Percentiles rank a stretch among this genome's conserved stretches.
Evolutionary conservation across 2,113 vertebrate species (phyloP).

Genomic region (Muscicapa adusta): DNA sequence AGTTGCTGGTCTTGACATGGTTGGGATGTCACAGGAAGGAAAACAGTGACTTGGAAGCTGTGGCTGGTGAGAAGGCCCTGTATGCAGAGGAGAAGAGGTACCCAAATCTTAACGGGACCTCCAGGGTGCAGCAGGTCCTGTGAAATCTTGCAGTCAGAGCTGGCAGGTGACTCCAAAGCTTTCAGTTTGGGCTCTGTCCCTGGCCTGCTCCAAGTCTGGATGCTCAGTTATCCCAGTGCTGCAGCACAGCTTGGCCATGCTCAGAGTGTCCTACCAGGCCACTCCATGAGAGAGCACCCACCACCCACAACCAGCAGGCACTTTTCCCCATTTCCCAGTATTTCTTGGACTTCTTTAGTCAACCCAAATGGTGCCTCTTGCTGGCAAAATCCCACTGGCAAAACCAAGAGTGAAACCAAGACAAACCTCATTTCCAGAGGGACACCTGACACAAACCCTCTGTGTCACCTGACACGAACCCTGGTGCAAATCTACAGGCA

Average conservation of each 20-base stretch:
- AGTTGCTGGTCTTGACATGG: not conserved
- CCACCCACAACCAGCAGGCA: accelerated
- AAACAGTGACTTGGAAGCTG: not conserved
- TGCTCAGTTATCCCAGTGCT: accelerated
- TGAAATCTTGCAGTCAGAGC: not conserved
- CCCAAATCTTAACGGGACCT: accelerated
- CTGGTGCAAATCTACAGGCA: accelerated
- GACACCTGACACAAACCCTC: not conserved
- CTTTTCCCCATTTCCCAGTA: not conserved
- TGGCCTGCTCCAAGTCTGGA: not conserved
- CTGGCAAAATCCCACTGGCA: not conserved
- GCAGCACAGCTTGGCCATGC: not conserved
- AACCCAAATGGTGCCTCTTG: not conserved
- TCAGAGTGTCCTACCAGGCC: not conserved
- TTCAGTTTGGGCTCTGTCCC: not conserved
- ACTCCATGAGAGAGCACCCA: not conserved
- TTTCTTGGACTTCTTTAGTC: not conserved
- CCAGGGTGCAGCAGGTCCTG: not conserved
- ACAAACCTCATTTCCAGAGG: not conserved
- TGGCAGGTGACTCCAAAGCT: not conserved
- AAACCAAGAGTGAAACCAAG: not conserved
- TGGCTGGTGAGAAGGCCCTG: not conserved
- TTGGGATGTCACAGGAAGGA: not conserved
- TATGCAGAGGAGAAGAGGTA: not conserved
- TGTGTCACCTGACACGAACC: accelerated